A percentile compares a stretch with the other conserved stretches of the same genome.
phyloP scores from a whole-genome alignment of 2,797 vertebrate genomes.

The Calcarius lapponicus region DNA sequence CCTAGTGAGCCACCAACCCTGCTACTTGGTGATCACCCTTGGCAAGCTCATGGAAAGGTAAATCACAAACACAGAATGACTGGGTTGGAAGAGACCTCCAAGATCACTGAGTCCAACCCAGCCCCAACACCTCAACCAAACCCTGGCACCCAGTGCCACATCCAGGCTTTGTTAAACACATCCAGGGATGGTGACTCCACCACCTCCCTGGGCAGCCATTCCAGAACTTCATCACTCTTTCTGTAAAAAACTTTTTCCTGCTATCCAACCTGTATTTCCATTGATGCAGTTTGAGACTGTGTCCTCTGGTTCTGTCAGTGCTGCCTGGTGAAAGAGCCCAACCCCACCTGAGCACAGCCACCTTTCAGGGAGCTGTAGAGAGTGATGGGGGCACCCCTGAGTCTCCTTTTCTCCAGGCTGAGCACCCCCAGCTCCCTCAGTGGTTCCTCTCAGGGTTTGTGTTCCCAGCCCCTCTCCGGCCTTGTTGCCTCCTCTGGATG shows the following conservation, averaged over 20 bases:
- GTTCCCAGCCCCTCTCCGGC: not conserved
- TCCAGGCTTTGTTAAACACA: not conserved
- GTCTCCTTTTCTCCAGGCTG: not conserved
- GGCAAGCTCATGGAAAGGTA: fast-evolving
- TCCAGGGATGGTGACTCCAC: not conserved
- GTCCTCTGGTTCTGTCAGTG: not conserved
- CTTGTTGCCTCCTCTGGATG: not conserved
- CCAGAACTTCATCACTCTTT: not conserved
- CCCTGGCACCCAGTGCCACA: not conserved
- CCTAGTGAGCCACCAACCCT: not conserved
- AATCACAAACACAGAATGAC: not conserved
- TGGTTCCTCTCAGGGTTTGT: not conserved
- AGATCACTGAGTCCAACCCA: not conserved
- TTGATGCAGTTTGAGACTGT: fast-evolving
- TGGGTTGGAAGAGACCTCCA: not conserved
- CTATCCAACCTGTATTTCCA: not conserved
- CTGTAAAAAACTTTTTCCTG: not conserved
- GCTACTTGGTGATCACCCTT: not conserved
- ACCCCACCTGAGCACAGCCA: not conserved
- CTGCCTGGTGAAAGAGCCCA: not conserved
- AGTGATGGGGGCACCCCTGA: not conserved
- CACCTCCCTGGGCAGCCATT: fast-evolving
- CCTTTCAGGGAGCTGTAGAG: not conserved
- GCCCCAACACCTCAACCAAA: not conserved
- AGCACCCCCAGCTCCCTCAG: not conserved